These are phyloP conservation scores for Acanthochromis polyacanthus DNA, from an alignment of 2,113 vertebrate genomes.

Conservation along the genomic window DNA sequence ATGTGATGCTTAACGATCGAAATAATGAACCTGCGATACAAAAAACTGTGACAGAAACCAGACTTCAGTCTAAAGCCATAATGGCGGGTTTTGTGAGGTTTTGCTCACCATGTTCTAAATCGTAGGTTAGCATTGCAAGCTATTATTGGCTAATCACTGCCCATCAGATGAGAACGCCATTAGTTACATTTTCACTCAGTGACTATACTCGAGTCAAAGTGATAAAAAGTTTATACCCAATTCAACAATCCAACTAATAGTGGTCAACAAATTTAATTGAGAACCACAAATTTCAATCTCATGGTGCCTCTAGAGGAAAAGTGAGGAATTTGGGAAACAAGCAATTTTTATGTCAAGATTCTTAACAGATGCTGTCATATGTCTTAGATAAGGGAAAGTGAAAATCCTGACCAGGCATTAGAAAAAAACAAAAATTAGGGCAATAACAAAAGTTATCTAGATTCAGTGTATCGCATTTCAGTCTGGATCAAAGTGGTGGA, in stretches of 20 bases:
- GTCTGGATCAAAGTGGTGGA: background rate
- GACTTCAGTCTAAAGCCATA: too few species aligned
- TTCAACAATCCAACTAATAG: too few species aligned
- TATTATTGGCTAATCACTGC: background rate
- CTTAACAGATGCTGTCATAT: background rate
- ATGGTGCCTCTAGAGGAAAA: conserved; percentile 15
- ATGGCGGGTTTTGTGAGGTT: too few species aligned
- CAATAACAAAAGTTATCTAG: too few species aligned
- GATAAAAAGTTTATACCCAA: too few species aligned
- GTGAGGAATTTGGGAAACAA: background rate
- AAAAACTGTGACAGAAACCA: background rate
- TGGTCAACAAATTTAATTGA: background rate
- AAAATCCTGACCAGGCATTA: too few species aligned
- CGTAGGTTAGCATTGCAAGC: background rate
- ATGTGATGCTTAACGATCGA: too few species aligned
- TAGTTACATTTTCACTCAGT: background rate
- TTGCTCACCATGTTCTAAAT: background rate
- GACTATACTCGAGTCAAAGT: background rate
- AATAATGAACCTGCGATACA: too few species aligned
- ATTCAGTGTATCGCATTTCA: background rate
- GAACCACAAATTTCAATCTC: background rate
- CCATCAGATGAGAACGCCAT: background rate
- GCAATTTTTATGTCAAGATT: background rate
- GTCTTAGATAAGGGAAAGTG: too few species aligned
- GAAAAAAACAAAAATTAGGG: too few species aligned